Percentiles rank a stretch among this genome's conserved stretches.
Evolutionary conservation across 2,888 invertebrate species (phyloP).

Genomic region (Stenoptilia bipunctidactyla): DNA sequence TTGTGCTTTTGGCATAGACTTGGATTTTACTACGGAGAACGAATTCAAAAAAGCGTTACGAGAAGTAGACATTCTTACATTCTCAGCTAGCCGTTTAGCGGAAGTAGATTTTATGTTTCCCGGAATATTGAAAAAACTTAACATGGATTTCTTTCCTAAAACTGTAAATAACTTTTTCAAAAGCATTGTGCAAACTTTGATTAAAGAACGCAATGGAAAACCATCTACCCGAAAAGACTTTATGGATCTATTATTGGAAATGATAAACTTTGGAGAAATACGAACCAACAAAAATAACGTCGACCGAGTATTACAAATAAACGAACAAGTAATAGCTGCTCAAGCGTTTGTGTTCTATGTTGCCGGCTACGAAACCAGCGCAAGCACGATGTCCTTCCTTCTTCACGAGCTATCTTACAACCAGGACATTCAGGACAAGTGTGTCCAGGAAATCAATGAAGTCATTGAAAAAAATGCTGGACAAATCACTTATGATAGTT

Average conservation of each 20-base stretch:
- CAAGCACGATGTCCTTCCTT: conserved; percentile 24
- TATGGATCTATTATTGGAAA: conserved; percentile 9
- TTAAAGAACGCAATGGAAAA: conserved; percentile 9
- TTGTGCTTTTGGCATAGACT: conserved; percentile 8
- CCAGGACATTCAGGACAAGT: conserved; percentile 23
- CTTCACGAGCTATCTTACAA: conserved; percentile 25
- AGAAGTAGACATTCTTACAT: background rate
- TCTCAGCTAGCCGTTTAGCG: background rate
- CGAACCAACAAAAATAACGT: background rate
- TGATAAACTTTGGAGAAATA: conserved; percentile 10
- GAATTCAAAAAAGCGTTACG: conserved; percentile 2
- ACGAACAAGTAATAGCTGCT: conserved; percentile 18
- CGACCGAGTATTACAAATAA: conserved; percentile 12
- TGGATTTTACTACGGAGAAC: conserved; percentile 3
- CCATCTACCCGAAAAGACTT: conserved; percentile 8
- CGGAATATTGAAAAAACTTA: background rate
- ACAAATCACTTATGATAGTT: conserved; percentile 20
- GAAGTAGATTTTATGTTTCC: background rate
- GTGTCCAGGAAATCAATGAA: conserved; percentile 16
- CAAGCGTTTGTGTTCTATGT: conserved; percentile 27
- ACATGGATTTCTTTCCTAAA: background rate
- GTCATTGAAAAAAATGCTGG: conserved; percentile 20
- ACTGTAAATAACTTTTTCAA: conserved; percentile 11
- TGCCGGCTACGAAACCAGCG: conserved; percentile 32
- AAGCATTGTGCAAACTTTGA: conserved; percentile 9